Percentiles rank a stretch among this genome's conserved stretches.
These are phyloP conservation scores for Drosophila kambysellisi DNA, from an alignment of 2,888 invertebrate genomes.

Conservation along the genomic window DNA sequence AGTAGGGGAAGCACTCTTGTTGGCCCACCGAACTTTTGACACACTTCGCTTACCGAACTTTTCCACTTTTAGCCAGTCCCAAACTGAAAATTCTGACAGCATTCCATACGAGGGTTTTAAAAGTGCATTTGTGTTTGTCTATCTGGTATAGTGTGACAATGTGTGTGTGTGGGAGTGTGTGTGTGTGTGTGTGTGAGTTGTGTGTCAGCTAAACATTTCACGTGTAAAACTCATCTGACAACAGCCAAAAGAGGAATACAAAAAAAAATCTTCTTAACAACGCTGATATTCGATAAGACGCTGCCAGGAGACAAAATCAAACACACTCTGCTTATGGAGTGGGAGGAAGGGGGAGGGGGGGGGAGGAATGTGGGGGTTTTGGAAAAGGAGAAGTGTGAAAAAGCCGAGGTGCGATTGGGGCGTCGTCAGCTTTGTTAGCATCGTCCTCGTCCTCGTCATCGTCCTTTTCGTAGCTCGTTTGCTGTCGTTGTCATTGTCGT, in stretches of 20 bases:
- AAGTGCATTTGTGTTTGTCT: slow-evolving; percentile 25
- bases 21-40: slow-evolving; percentile 3
- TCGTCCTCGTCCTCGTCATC: slow-evolving; percentile 3
- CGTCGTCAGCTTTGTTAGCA: slow-evolving; percentile 34
- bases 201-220: slow-evolving; percentile 49
- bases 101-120: slow-evolving; percentile 17
- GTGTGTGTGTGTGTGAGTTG: slow-evolving; percentile 8
- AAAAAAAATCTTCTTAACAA: slow-evolving; percentile 61
- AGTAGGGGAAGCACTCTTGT: background rate
- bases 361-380: background rate
- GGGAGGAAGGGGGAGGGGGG: no score
- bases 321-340: background rate
- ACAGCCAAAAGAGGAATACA: slow-evolving; percentile 41
- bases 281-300: slow-evolving; percentile 75
- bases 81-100: slow-evolving; percentile 8
- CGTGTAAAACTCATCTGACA: slow-evolving; percentile 58
- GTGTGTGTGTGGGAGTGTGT: slow-evolving; percentile 11
- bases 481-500: slow-evolving; percentile 25
- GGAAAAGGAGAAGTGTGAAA: background rate
- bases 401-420: slow-evolving; percentile 29
- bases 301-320: slow-evolving; percentile 16
- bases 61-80: background rate
- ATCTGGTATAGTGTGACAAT: background rate
- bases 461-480: slow-evolving; percentile 11
- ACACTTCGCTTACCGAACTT: slow-evolving; percentile 3